These are phyloP conservation scores for Xestia xanthographa DNA, from an alignment of 2,888 invertebrate genomes.

Conservation along the genomic window DNA sequence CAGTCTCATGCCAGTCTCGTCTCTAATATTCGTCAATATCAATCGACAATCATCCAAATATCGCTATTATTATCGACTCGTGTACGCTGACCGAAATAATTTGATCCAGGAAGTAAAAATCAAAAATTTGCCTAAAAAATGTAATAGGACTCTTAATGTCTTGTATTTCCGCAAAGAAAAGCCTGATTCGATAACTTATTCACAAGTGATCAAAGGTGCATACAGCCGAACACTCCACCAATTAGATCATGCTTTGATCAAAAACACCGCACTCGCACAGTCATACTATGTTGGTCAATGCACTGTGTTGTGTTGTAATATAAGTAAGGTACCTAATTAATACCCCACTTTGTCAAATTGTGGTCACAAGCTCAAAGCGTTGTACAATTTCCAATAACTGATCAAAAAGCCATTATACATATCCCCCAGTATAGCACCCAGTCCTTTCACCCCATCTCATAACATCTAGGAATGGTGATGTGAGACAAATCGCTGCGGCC, in stretches of 20 bases:
- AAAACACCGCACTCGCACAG: background rate
- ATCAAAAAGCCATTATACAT: background rate
- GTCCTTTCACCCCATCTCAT: slow-evolving; percentile 4
- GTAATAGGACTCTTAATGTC: no score
- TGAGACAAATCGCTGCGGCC: slow-evolving; percentile 6
- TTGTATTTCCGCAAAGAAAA: no score
- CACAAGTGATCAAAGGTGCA: background rate
- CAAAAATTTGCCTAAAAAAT: no score
- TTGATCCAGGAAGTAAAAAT: no score
- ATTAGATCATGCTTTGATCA: background rate
- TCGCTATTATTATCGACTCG: no score
- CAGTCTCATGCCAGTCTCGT: no score
- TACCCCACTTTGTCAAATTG: background rate
- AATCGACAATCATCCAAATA: no score
- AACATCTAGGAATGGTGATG: slow-evolving; percentile 5
- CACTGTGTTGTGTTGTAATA: background rate
- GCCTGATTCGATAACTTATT: no score
- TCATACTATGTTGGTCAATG: background rate
- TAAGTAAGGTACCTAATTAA: rapidly evolving
- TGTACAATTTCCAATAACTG: background rate
- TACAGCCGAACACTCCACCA: background rate
- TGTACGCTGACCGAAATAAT: no score
- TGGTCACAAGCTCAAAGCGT: background rate
- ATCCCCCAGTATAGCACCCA: background rate
- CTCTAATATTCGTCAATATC: no score